phyloP scores from a whole-genome alignment of 2,888 invertebrate genomes.

The Caradrina kadenii region DNA sequence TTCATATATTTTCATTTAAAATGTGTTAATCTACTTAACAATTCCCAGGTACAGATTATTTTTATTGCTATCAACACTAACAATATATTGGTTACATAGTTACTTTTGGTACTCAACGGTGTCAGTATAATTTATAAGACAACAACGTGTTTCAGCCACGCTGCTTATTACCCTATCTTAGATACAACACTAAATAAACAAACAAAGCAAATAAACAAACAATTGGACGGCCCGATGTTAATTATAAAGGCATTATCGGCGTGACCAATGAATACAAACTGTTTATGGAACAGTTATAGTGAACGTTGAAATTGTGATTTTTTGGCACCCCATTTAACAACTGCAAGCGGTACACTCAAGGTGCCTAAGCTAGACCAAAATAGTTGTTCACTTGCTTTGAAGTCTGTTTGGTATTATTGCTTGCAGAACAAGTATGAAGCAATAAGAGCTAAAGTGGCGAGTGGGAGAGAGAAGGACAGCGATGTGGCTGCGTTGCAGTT shows the following conservation, averaged over 20 bases:
- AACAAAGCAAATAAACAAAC: constrained; percentile 77
- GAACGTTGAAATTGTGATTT: constrained; percentile 20
- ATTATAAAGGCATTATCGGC: constrained; percentile 67
- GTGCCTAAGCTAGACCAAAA: constrained; percentile 54
- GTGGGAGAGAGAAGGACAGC: constrained; percentile 78
- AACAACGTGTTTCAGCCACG: constrained; percentile 35
- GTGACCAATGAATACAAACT: constrained; percentile 45
- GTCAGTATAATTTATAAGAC: constrained; percentile 34
- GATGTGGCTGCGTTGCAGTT: constrained; percentile 88
- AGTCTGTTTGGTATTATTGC: constrained; percentile 74
- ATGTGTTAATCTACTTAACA: constrained; percentile 50
- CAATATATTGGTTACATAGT: constrained; percentile 49
- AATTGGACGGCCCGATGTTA: constrained; percentile 76
- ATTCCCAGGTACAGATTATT: constrained; percentile 56
- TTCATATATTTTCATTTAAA: constrained; percentile 35
- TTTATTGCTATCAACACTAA: constrained; percentile 51
- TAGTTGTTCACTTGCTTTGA: constrained; percentile 63
- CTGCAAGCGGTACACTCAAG: constrained; percentile 55
- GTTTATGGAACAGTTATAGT: constrained; percentile 20
- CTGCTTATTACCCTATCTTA: constrained; percentile 48
- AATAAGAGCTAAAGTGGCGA: constrained; percentile 77
- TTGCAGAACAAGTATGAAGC: constrained; percentile 81
- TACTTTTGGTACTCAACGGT: constrained; percentile 56
- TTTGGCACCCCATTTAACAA: constrained; percentile 58
- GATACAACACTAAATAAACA: constrained; percentile 58